A percentile compares a stretch with the other conserved stretches of the same genome.
phyloP scores from a whole-genome alignment of 2,888 invertebrate species.

The Caenorhabditis drosophilae region DNA sequence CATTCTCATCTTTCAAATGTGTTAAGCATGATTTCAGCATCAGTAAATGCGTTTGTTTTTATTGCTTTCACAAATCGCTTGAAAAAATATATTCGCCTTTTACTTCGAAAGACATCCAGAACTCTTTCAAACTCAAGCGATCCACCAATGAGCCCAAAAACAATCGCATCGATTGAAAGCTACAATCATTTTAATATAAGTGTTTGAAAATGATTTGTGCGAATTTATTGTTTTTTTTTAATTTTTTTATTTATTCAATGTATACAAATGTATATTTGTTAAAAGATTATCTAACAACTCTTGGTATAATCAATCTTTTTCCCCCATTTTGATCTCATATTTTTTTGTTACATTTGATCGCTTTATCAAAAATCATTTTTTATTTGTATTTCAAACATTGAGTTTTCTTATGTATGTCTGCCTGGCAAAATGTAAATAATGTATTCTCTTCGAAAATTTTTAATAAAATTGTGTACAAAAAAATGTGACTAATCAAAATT shows the following conservation, averaged over 20 bases:
- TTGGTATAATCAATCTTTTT: background rate
- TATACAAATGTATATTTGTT: too few relatives aligned
- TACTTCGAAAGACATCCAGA: slow-evolving; percentile 66
- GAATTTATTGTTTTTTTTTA: too few relatives aligned
- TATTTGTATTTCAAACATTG: too few relatives aligned
- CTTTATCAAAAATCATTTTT: too few relatives aligned
- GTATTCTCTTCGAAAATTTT: too few relatives aligned
- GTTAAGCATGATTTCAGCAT: slow-evolving; percentile 66
- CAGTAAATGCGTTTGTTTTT: slow-evolving; percentile 68
- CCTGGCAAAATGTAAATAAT: background rate
- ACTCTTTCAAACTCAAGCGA: slow-evolving; percentile 65
- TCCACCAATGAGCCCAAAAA: slow-evolving; percentile 62
- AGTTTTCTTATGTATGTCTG: background rate
- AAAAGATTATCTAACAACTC: too few relatives aligned
- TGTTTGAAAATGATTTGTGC: too few relatives aligned
- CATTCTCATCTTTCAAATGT: slow-evolving; percentile 62
- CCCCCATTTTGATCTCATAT: too few relatives aligned
- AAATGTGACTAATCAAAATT: background rate
- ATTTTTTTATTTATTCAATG: background rate
- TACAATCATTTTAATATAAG: slow-evolving; percentile 36
- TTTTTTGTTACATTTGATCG: too few relatives aligned
- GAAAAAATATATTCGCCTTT: slow-evolving; percentile 60
- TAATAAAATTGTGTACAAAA: too few relatives aligned
- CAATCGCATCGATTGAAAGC: slow-evolving; percentile 55
- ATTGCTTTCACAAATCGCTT: slow-evolving; percentile 67